Base-by-base conservation (phyloP, 2,888 invertebrate genomes). In the Thyatira batis region DNA sequence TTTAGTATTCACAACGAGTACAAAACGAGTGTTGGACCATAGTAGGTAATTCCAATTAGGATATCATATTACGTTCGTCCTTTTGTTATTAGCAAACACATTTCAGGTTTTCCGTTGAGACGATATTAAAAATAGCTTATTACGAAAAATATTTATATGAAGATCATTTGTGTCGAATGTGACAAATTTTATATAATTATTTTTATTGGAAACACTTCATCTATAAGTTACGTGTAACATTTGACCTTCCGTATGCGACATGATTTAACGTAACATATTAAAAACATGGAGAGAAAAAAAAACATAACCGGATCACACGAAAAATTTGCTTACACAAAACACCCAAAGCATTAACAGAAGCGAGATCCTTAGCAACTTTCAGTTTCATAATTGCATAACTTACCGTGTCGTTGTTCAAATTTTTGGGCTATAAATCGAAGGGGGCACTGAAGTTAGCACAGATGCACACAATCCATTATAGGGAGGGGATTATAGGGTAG, bases 401-500 rank as follows among this genome's bases (percentile, higher is more conserved):
- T 64, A 79, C 80, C 79, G 70, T 65, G 60, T 61, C 59, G n/a
- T 67, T 61, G 59, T 67, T 65, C 65, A 73, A 60, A 76, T 67
- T 58, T 57, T 61, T 57, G 89, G 89, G 67, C 89, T 88, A 55
- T n/a, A n/a, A n/a, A n/a, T n/a, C n/a, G n/a, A n/a, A n/a, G n/a
- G 87, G 87, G 59, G 86, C 84, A 82, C 88, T 84, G 71, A 64
- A 69, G 80, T 77, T 80, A 74, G 78, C 88, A 87, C 87, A 67
- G 61, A 72, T 69, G 73, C 91, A 90, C 90, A 85, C 83, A 87
- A 89, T 89, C 88, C 89, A 86, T 89, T 75, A 82, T 84, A 69
- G 58, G 67, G 52, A 69, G 68, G 67, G 64, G 63, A 58, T 69
- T 55, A 48, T 45, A 49, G 2, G 45, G 45, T 45, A 30, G 61